Evolutionary conservation across 2,888 invertebrate genomes (phyloP), one percentile per base, ranked within the genome.

Genomic region (Operophtera brumata): DNA sequence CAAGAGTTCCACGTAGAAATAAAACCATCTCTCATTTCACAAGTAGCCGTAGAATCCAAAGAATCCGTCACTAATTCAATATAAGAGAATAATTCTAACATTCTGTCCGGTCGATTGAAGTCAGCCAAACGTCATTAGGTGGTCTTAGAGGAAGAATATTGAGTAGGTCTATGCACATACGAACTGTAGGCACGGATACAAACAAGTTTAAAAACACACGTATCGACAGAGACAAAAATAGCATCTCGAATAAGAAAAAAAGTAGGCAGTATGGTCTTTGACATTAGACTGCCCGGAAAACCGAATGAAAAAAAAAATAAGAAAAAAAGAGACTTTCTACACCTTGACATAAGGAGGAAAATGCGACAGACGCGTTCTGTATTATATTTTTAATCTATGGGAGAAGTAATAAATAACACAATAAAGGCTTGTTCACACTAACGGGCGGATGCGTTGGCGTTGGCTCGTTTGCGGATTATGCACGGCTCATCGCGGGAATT

Each of bases 401-500:
- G 3, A 4, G 11, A 26, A 47, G 47, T 61, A 59, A 65, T 59
- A 61, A 62, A 65, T 63, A 54, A 57, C 54, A 62, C 63, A 60
- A 62, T 73, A 74, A 77, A 77, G 77, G 69, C 57, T 54, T 61
- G 67, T 71, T 61, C 64, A 74, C 71, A 78, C 73, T 71, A 66
- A 70, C 61, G 69, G 64, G 57, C 47, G 58, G 41, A 51, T 61
- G 75, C 75, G 77, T 77, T 73, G 76, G 71, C 75, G 81, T 77
- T 78, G 76, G 30, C 68, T 54, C 64, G 57, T 57, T 57, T 57
- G 57, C 64, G 71, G 73, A 82, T 82, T 80, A 75, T 79, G 61
- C 71, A 69, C 77, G 78, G 71, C 77, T 76, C 78, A 78, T 79
- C 71, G 74, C 65, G 59, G 59, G 50, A 54, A 67, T 63, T 65